phyloP scores from a whole-genome alignment of 2,113 vertebrate genomes.

The Hypanus sabinus region DNA sequence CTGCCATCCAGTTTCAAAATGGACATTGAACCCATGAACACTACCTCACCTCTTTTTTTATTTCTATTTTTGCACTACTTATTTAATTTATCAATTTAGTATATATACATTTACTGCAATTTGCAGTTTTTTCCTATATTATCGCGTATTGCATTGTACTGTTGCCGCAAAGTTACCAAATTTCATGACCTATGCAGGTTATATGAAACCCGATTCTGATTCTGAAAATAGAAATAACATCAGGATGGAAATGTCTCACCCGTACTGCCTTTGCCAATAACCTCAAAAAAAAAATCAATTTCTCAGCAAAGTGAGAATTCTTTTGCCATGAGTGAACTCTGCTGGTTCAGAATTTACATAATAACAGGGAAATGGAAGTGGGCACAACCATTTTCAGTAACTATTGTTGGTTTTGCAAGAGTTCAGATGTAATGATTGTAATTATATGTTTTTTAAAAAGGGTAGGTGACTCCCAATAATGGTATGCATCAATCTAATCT shows the following conservation, averaged over 20 bases:
- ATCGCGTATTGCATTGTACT: too few relatives aligned
- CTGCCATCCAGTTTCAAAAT: too few relatives aligned
- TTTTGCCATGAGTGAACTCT: neutral
- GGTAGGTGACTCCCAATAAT: slow-evolving; percentile 23
- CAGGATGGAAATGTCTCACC: neutral
- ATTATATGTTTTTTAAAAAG: slow-evolving; percentile 16
- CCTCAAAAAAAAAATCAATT: neutral
- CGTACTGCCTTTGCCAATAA: neutral
- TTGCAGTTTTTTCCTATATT: too few relatives aligned
- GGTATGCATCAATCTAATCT: slow-evolving; percentile 30
- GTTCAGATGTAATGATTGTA: neutral
- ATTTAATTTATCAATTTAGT: too few relatives aligned
- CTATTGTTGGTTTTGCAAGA: neutral
- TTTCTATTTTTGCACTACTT: too few relatives aligned
- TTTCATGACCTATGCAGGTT: too few relatives aligned
- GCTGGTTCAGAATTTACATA: neutral
- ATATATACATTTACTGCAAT: too few relatives aligned
- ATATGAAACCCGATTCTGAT: too few relatives aligned
- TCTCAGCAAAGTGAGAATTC: neutral
- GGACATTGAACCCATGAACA: too few relatives aligned
- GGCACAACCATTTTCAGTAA: neutral
- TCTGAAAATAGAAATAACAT: too few relatives aligned
- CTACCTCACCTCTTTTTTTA: too few relatives aligned
- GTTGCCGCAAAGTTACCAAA: too few relatives aligned
- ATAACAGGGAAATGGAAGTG: neutral